These are phyloP conservation scores for Mesorhabditis sp. DNA, from an alignment of 2,888 invertebrate genomes.

Conservation along the genomic window DNA sequence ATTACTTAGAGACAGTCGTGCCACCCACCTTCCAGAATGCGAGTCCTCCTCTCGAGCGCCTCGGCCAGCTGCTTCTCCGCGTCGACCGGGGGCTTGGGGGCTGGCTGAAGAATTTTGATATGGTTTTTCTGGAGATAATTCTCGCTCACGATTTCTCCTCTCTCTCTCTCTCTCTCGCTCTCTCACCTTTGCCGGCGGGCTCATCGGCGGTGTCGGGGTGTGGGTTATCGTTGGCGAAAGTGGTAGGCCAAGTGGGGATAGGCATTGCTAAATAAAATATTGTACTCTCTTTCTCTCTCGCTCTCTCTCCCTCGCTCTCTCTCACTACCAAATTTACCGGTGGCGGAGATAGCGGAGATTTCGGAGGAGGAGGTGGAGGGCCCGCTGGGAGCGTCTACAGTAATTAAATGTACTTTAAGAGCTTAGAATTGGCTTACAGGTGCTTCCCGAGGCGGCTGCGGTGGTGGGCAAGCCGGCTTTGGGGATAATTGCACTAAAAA, in stretches of 20 bases:
- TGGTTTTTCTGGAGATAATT: background rate
- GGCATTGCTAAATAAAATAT: background rate
- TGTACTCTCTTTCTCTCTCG: too few relatives aligned
- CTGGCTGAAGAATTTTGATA: background rate
- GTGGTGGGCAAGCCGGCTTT: background rate
- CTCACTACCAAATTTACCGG: background rate
- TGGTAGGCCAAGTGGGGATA: constrained; percentile 2
- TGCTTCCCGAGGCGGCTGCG: background rate
- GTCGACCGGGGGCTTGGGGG: constrained; percentile 3
- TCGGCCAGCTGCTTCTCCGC: constrained; percentile 25
- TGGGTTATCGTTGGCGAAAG: background rate
- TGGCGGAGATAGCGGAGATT: background rate
- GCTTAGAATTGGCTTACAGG: background rate
- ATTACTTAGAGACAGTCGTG: too few relatives aligned
- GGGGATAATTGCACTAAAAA: background rate
- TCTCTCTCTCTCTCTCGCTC: constrained; percentile 12
- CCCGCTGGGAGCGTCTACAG: background rate
- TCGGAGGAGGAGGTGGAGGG: background rate
- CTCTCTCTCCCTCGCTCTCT: too few relatives aligned
- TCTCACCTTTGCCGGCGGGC: constrained; percentile 8
- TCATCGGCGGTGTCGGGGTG: background rate
- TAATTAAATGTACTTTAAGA: background rate
- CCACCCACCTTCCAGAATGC: constrained; percentile 27
- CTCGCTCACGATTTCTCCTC: constrained; percentile 11
- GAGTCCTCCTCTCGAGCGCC: constrained; percentile 25